Evolutionary conservation across 2,888 invertebrate genomes (phyloP), one percentile per base, ranked within the genome.

Genomic region (Rhyacophila evoluta): DNA sequence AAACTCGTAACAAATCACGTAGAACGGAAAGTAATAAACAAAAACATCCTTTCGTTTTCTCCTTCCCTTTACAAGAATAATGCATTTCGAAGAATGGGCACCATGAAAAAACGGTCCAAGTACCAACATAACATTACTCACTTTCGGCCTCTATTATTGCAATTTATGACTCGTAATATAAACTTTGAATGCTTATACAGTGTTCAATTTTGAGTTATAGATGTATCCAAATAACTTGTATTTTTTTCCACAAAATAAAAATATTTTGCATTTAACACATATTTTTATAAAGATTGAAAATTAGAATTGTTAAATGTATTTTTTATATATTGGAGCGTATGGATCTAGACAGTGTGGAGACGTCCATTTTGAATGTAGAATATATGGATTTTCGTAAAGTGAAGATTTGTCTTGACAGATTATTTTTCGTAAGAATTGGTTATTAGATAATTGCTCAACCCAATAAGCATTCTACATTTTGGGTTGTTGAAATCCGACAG

Each of bases 41-140:
- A 67, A 69, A 78, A 55, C 27, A 70, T 39, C 79, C 81, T 78
- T 79, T 81, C 81, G 78, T 74, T 81, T 79, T 81, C 79, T 81
- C 68, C 74, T 78, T 75, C 81, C 81, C 81, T 81, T 73, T 76
- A 41, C 38, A 68, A 76, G 41, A 71, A 74, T 73, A 77, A 74
- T 74, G n/a, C 74, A 36, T n/a, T 78, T 76, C 81, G 37, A 28
- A 76, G 76, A 78, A 81, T 39, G 28, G 72, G 36, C 69, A 27
- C 67, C 28, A 38, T 1, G 29, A 25, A 68, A 68, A 68, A 69
- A n/a, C n/a, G n/a, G n/a, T n/a, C n/a, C 37, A 74, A 11, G n/a
- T 33, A 36, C 4, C 12, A 19, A 8, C 55, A 12, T 39, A 12
- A 8, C 55, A 10, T 12, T 39, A 39, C 39, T 1, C 15, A 6